Evolutionary conservation across 2,888 invertebrate genomes (phyloP).

Genomic region (Podotricha telesiphe): DNA sequence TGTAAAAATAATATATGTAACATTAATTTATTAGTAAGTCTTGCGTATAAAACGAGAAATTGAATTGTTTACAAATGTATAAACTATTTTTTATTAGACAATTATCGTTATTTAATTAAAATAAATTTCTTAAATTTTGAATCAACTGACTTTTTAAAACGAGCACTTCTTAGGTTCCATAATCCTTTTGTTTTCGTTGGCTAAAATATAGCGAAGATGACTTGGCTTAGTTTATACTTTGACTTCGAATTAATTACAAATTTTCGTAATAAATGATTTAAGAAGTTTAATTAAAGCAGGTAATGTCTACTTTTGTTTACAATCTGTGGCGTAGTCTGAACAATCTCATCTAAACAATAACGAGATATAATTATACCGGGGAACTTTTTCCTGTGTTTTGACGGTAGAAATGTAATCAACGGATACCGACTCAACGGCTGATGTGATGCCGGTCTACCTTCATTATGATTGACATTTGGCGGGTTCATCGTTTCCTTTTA

Average conservation of each 20-base stretch:
- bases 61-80: not conserved
- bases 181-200: conserved; percentile 42
- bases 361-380: conserved; percentile 48
- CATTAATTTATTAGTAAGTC: not conserved
- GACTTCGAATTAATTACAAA: conserved; percentile 49
- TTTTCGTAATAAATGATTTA: conserved; percentile 50
- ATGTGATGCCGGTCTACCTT: conserved; percentile 56
- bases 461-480: conserved; percentile 64
- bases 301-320: conserved; percentile 47
- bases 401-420: conserved; percentile 70
- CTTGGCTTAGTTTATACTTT: conserved; percentile 48
- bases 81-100: not conserved
- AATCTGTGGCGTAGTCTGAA: conserved; percentile 46
- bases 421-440: conserved; percentile 46
- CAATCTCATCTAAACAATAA: conserved; percentile 49
- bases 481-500: conserved; percentile 58
- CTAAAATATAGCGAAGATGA: conserved; percentile 45
- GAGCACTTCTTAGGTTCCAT: conserved; percentile 25
- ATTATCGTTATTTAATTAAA: conserved; percentile 1
- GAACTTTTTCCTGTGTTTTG: conserved; percentile 52
- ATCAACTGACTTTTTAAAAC: conserved; percentile 35
- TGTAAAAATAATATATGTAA: conserved; percentile 3
- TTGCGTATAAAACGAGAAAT: not conserved
- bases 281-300: conserved; percentile 50
- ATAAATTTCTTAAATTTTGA: not conserved